phyloP scores from a whole-genome alignment of 2,888 invertebrate genomes.

The Tipula lateralis region DNA sequence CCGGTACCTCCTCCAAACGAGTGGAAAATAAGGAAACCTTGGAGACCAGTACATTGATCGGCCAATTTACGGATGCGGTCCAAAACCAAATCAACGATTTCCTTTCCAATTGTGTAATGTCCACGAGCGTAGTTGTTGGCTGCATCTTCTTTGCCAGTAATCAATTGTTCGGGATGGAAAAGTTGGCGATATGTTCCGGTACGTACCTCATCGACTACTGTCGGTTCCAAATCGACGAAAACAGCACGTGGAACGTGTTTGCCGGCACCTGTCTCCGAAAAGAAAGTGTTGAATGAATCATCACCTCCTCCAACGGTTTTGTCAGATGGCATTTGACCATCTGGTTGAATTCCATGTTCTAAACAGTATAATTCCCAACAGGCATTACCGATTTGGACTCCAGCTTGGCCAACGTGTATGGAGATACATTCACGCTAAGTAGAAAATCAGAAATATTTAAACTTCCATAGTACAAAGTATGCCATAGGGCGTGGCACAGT shows the following conservation, averaged over 20 bases:
- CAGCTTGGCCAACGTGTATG: constrained; percentile 74
- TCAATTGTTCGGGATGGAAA: constrained; percentile 96
- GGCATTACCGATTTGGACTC: constrained; percentile 86
- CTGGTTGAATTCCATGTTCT: constrained; percentile 87
- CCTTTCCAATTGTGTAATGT: constrained; percentile 95
- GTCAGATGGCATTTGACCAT: constrained; percentile 91
- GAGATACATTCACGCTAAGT: constrained; percentile 75
- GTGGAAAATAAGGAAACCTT: constrained; percentile 94
- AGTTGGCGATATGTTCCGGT: constrained; percentile 92
- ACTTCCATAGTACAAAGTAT: background rate
- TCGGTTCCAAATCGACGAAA: constrained; percentile 94
- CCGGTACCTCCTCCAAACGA: constrained; percentile 93
- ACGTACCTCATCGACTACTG: constrained; percentile 91
- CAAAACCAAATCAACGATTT: constrained; percentile 84
- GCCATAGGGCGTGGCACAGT: background rate
- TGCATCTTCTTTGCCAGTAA: constrained; percentile 95
- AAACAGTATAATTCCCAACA: constrained; percentile 86
- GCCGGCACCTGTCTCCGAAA: constrained; percentile 90
- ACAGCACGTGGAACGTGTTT: constrained; percentile 94
- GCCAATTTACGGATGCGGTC: constrained; percentile 82
- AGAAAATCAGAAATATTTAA: background rate
- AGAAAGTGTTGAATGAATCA: constrained; percentile 93
- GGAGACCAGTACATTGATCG: constrained; percentile 88
- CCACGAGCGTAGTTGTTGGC: constrained; percentile 98
- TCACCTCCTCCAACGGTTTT: constrained; percentile 87